Base-by-base conservation (phyloP, 1,140 invertebrate species). In the Brachionus plicatilis region DNA sequence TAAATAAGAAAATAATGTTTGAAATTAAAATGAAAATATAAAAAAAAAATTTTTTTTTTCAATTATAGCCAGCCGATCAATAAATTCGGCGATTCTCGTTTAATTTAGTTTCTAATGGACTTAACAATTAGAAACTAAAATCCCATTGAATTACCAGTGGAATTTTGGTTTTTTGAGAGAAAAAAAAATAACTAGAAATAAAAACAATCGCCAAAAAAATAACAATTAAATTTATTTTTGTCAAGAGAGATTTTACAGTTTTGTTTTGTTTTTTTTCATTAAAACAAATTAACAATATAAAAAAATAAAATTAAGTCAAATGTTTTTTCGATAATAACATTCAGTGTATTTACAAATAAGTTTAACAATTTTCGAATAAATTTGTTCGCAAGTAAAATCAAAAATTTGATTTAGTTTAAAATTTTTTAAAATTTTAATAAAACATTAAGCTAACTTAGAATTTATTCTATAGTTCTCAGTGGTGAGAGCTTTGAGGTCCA, bases 131-230 rank as follows among this genome's bases (percentile, higher is more conserved):
- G 33, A 37, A 37, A 37, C 4, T 37, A 37, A 29, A 68, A 33
- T 33, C 14, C 66, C 66, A 68, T 41, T 68, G 66, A 29, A 41
- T 68, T 68, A 68, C 66, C 66, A 68, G 66, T 41, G 66, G 66
- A 68, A 41, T 29, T 33, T 68, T 33, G 27, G 33, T 33, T 8
- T 68, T 37, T 8, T 6, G 24, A 29, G 9, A 0, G 33, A 37
- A 37, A 37, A 37, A 60, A 65, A 65, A 65, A 65, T 24, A n/a
- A 41, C 66, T 68, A 68, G 33, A 68, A 33, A 37, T 6, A 37
- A 37, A 37, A 37, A 7, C 33, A 41, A 37, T 33, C 4, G 14
- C 29, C 6, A 37, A 41, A 68, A 68, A 68, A 65, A 20, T 65
- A 65, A 41, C 33, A 68, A 68, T 33, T 37, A 33, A 33, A 33